These are phyloP conservation scores for Onthophagus sagittarius DNA, from an alignment of 2,888 invertebrate genomes.

Conservation along the genomic window DNA sequence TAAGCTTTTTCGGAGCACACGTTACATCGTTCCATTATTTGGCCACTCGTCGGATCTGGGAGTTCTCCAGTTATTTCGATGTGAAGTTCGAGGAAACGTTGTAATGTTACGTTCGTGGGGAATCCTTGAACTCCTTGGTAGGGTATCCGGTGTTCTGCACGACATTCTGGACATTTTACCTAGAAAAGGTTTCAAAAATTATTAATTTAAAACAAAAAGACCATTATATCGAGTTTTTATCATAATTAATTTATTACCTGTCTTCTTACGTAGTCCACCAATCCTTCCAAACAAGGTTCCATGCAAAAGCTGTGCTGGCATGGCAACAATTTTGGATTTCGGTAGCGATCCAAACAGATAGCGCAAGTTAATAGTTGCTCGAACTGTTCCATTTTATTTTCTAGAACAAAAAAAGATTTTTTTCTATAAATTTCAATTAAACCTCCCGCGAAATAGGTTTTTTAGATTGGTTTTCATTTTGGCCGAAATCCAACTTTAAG, in stretches of 20 bases:
- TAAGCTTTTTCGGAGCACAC: conserved; percentile 92
- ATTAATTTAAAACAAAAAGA: conserved; percentile 22
- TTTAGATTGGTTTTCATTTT: background rate
- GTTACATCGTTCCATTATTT: conserved; percentile 89
- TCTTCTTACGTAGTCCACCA: conserved; percentile 90
- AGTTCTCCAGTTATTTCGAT: conserved; percentile 89
- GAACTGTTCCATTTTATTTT: conserved; percentile 80
- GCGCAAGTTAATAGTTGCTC: conserved; percentile 97
- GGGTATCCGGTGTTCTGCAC: conserved; percentile 94
- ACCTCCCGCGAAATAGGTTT: background rate
- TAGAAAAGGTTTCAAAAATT: conserved; percentile 36
- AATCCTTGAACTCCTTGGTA: conserved; percentile 92
- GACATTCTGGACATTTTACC: conserved; percentile 98
- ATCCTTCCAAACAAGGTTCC: conserved; percentile 97
- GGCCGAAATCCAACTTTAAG: background rate
- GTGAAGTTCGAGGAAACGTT: conserved; percentile 90
- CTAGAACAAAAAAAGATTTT: conserved; percentile 10
- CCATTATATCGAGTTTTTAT: conserved; percentile 27
- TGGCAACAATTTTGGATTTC: conserved; percentile 97
- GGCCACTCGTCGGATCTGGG: conserved; percentile 86
- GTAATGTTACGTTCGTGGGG: conserved; percentile 93
- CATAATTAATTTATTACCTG: conserved; percentile 58
- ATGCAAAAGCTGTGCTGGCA: conserved; percentile 99
- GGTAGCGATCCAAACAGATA: conserved; percentile 95
- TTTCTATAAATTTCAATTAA: background rate